phyloP scores from a whole-genome alignment of 2,113 vertebrate species.

The Pollimyrus isidori region DNA sequence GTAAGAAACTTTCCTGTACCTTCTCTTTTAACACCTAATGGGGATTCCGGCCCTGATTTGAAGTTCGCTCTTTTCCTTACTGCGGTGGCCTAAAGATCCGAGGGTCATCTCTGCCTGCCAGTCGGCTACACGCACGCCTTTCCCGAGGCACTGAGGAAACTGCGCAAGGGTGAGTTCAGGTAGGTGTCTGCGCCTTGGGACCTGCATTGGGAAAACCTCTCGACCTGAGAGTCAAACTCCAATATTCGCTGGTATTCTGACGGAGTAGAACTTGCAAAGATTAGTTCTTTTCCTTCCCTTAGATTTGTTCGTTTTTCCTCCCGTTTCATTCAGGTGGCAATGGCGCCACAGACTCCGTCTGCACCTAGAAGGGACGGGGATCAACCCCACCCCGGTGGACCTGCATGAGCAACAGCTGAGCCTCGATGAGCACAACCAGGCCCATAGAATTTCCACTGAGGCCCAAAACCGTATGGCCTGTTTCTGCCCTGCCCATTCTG shows the following conservation, averaged over 20 bases:
- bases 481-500: too few relatives aligned
- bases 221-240: background rate
- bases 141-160: constrained; percentile 83
- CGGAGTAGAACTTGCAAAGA: background rate
- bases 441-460: constrained; percentile 66
- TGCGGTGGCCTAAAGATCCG: constrained; percentile 59
- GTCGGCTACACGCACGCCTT: constrained; percentile 85
- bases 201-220: background rate
- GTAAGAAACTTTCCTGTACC: constrained; percentile 52
- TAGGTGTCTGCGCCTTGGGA: constrained; percentile 50
- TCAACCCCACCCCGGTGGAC: constrained; percentile 83
- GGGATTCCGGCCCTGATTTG: background rate
- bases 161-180: constrained; percentile 92
- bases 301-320: background rate
- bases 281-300: background rate
- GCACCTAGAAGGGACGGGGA: constrained; percentile 86
- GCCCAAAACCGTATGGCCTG: constrained; percentile 40
- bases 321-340: constrained; percentile 68
- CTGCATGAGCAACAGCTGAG: constrained; percentile 93
- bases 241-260: background rate
- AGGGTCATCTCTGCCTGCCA: constrained; percentile 92
- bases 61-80: background rate
- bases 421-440: constrained; percentile 82
- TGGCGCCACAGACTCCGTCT: constrained; percentile 89
- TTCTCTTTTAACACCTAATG: background rate